Conservation (phyloP, 2,113 vertebrate genomes). For the Zeus faber region DNA sequence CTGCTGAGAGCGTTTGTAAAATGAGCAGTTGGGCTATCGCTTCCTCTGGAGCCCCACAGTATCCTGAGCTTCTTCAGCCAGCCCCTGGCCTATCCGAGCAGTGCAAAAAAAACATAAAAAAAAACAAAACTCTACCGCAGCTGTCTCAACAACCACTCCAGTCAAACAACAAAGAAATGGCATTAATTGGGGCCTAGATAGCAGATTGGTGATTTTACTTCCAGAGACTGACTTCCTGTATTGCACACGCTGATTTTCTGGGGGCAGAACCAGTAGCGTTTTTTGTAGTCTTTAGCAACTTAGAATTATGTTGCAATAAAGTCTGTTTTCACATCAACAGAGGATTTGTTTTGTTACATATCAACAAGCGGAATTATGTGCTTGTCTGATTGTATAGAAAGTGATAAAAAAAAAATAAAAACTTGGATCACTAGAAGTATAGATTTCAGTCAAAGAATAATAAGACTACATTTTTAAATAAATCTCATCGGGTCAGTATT, state of each 20-base stretch:
- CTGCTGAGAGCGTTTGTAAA: constrained; percentile 69
- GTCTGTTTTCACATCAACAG: too few species aligned
- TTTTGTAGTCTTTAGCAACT: too few species aligned
- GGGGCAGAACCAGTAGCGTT: neutral
- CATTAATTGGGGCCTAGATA: neutral
- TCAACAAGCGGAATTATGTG: too few species aligned
- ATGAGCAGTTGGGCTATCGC: constrained; percentile 69
- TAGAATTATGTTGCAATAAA: too few species aligned
- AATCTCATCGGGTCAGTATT: too few species aligned
- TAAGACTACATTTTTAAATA: too few species aligned
- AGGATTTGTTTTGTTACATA: too few species aligned
- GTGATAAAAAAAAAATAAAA: too few species aligned
- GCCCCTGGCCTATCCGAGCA: constrained; percentile 52
- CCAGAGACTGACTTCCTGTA: too few species aligned
- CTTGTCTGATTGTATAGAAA: too few species aligned
- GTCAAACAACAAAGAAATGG: neutral
- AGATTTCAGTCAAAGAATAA: too few species aligned
- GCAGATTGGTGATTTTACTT: neutral
- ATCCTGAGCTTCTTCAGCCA: constrained; percentile 43
- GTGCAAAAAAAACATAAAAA: neutral
- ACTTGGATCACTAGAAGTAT: too few species aligned
- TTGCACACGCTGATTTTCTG: neutral
- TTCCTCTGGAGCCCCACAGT: constrained; percentile 56
- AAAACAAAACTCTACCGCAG: neutral
- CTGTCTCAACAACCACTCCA: neutral